Conservation (phyloP, 2,888 invertebrate species). For the Phanerotoma sp. region DNA sequence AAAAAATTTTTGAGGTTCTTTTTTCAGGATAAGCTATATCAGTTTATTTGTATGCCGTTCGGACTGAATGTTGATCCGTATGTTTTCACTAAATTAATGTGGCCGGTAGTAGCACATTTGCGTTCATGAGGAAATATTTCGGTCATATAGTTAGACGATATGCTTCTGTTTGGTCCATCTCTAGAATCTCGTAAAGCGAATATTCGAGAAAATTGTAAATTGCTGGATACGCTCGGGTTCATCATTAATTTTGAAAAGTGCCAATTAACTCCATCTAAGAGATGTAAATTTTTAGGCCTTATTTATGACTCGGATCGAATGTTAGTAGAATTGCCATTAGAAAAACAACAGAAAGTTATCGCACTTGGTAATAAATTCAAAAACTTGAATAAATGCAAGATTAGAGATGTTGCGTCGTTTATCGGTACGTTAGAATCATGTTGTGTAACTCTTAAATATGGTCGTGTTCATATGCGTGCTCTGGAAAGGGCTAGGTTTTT, state of each 20-base stretch:
- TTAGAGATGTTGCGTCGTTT: constrained; percentile 15
- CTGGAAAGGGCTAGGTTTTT: constrained; percentile 19
- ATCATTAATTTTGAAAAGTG: constrained; percentile 19
- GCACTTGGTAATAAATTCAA: constrained; percentile 9
- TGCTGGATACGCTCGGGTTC: constrained; percentile 18
- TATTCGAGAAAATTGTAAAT: constrained; percentile 3
- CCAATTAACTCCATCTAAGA: constrained; percentile 6
- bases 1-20: not conserved
- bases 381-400: constrained; percentile 7
- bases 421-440: constrained; percentile 18
- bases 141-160: constrained; percentile 19
- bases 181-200: constrained; percentile 10
- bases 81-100: not conserved
- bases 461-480: constrained; percentile 19
- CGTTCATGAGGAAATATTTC: not conserved
- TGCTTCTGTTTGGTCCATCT: constrained; percentile 20
- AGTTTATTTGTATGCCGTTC: not conserved
- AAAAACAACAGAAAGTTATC: constrained; percentile 6
- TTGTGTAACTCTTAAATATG: constrained; percentile 22
- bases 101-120: not conserved
- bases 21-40: not conserved
- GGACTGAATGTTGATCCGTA: not conserved
- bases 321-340: constrained; percentile 17
- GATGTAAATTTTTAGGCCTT: constrained; percentile 21
- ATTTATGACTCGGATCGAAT: constrained; percentile 15